Base-by-base conservation (phyloP, 37 sponge, comb jelly and placozoan species). In the Spongia lamella region DNA sequence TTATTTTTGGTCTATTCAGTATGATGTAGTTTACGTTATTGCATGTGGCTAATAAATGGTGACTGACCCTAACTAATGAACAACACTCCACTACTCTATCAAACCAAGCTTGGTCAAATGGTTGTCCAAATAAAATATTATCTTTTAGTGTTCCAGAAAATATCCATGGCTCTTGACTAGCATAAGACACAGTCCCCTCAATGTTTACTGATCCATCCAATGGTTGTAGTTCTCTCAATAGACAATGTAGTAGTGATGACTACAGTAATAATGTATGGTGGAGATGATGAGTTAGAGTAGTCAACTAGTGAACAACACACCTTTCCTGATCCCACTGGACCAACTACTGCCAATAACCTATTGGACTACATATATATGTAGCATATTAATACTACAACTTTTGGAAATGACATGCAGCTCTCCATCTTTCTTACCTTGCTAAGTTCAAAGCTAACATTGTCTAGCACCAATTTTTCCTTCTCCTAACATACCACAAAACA, bases 61-160 rank as follows among this genome's bases (percentile, higher is more conserved):
- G 9, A 43, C 9, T 27, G 31, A 79, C 80, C 70, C 43, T 83
- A 3, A 62, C 63, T 54, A 84, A 55, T 19, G 56, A 59, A 38
- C 85, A 84, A 16, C 70, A 79, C 49, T 56, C 49, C 29, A 84
- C 2, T 37, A 84, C 79, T 0, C 51, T 72, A 16, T 79, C 4
- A 27, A 78, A 84, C 79, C 79, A 72, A 25, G 79, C 72, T 20
- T 68, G 62, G 1, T 84, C 85, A 78, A 56, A 70, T 1, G 24
- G 25, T 20, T 22, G 51, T 3, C 85, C 85, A 78, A 84, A 84
- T 33, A 84, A 65, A 33, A 84, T 61, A 55, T 84, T 84, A 1
- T 84, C 85, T 62, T 55, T 77, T 53, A 84, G 27, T 39, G 85
- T 84, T 7, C 79, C 79, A 30, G 85, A 77, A 66, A 61, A 84